Percentiles rank a stretch among this genome's conserved stretches.
Conservation (phyloP, 2,888 invertebrate genomes). For the Thecophora atra region DNA sequence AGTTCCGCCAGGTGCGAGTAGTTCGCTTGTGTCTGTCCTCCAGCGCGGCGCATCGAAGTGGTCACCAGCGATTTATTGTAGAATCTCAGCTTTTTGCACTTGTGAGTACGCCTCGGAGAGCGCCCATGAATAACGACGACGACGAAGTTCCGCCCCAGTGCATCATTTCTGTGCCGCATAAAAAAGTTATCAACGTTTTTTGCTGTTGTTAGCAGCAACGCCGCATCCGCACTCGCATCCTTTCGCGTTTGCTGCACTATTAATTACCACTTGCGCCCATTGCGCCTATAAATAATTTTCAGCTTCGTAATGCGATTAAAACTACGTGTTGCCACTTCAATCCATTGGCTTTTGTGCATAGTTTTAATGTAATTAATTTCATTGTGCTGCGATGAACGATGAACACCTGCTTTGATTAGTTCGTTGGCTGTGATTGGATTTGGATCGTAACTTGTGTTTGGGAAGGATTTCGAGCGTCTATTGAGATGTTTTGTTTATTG, state of each 20-base stretch:
- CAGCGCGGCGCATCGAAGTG: slow-evolving; percentile 14
- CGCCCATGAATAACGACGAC: neutral
- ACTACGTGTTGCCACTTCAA: slow-evolving; percentile 22
- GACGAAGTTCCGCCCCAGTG: slow-evolving; percentile 1
- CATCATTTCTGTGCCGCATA: slow-evolving; percentile 4
- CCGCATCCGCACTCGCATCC: neutral
- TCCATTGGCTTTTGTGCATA: slow-evolving; percentile 37
- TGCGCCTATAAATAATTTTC: slow-evolving; percentile 37
- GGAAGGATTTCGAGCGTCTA: neutral
- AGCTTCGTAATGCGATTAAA: slow-evolving; percentile 17
- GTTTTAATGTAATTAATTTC: slow-evolving; percentile 40
- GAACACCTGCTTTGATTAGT: slow-evolving; percentile 33
- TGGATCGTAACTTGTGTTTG: neutral
- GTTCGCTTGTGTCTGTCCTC: slow-evolving; percentile 42
- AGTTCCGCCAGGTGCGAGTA: slow-evolving; percentile 63
- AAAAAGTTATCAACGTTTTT: neutral
- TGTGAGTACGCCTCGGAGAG: neutral
- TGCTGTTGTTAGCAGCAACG: neutral
- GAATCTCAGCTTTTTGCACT: slow-evolving; percentile 35
- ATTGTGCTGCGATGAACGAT: slow-evolving; percentile 13
- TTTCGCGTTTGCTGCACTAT: slow-evolving; percentile 39
- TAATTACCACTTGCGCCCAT: slow-evolving; percentile 52
- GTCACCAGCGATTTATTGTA: slow-evolving; percentile 42
- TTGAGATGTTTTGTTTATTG: neutral
- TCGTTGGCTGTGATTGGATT: neutral